Percentiles rank a stretch among this genome's conserved stretches.
These are phyloP conservation scores for Stichodactyla helianthus DNA, from an alignment of 64 coral and sea anemone species.

Conservation along the genomic window DNA sequence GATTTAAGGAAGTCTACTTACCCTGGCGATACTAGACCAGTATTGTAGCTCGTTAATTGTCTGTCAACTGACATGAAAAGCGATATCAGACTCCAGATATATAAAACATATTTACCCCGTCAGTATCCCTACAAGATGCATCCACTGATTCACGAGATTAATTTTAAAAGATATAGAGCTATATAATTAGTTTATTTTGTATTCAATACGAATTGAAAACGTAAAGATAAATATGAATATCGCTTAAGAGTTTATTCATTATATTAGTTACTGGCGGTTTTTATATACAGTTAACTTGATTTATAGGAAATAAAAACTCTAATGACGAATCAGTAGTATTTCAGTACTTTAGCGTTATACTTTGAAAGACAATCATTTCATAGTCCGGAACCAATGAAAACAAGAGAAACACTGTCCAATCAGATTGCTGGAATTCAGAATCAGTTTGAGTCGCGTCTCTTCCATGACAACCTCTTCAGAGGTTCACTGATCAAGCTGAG, in stretches of 20 bases:
- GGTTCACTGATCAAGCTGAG: too few relatives aligned
- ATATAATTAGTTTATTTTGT: conserved; percentile 7
- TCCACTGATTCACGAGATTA: neutral
- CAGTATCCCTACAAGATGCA: neutral
- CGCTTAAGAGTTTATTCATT: neutral
- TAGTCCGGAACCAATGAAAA: too few relatives aligned
- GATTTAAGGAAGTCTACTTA: too few relatives aligned
- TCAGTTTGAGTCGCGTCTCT: too few relatives aligned
- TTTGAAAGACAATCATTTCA: too few relatives aligned
- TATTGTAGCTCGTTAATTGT: too few relatives aligned
- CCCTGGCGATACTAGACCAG: too few relatives aligned
- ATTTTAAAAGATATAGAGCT: neutral
- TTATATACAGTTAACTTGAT: conserved; percentile 4
- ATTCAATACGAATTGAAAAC: neutral
- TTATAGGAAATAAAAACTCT: conserved; percentile 13
- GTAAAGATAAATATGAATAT: neutral
- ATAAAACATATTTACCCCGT: neutral
- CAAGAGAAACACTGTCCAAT: too few relatives aligned
- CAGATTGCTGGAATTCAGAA: too few relatives aligned
- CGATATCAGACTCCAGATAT: too few relatives aligned
- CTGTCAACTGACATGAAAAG: too few relatives aligned
- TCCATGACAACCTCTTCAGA: too few relatives aligned
- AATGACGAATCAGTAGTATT: neutral
- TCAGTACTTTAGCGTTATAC: neutral
- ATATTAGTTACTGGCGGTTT: conserved; percentile 11